These are phyloP conservation scores for Mimas tiliae DNA, from an alignment of 2,888 invertebrate species.

Conservation along the genomic window DNA sequence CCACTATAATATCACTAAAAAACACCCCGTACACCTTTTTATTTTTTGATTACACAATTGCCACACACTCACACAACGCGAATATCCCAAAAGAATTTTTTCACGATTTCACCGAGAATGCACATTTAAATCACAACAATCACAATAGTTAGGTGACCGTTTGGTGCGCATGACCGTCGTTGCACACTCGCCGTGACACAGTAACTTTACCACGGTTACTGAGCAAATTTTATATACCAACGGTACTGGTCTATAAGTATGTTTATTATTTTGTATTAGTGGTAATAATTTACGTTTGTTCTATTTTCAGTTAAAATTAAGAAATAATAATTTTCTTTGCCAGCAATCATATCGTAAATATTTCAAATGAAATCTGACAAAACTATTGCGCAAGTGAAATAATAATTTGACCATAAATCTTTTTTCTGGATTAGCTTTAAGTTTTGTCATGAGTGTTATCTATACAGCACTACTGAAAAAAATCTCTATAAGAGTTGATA, in stretches of 20 bases:
- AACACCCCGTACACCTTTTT: background rate
- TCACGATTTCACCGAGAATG: background rate
- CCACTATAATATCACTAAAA: background rate
- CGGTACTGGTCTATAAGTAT: background rate
- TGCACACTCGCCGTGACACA: background rate
- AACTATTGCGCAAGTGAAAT: no score
- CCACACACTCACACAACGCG: background rate
- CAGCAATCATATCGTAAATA: no score
- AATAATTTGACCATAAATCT: no score
- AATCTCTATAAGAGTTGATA: no score
- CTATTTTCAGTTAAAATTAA: no score
- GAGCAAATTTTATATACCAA: constrained; percentile 18
- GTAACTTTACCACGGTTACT: constrained; percentile 8
- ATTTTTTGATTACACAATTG: background rate
- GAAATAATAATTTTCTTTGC: no score
- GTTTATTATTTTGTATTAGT: background rate
- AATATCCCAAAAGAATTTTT: background rate
- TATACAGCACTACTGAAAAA: no score
- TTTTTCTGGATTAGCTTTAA: no score
- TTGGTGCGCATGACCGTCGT: background rate
- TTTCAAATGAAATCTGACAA: no score
- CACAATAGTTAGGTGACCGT: background rate
- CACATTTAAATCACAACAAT: background rate
- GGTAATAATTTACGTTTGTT: background rate
- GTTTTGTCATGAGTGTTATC: no score